Evolutionary conservation across 2,113 vertebrate species (phyloP), one percentile per base, ranked within the genome.

Genomic region (Sinocyclocheilus anshuiensis): DNA sequence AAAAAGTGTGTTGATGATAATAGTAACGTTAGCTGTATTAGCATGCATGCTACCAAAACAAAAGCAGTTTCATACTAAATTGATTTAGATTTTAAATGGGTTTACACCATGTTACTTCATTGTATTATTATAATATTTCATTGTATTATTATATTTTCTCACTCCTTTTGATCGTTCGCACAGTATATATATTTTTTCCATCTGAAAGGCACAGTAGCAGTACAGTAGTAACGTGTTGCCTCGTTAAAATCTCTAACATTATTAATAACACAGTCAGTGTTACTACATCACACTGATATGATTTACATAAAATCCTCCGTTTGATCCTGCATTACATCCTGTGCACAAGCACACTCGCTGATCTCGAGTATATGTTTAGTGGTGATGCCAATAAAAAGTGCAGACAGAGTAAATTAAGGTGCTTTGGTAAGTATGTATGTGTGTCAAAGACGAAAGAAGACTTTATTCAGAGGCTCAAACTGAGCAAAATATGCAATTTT

Each of bases 131-230:
- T n/a, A 15, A 6, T 3, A 74, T 42, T 48, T 48, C 22, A 13
- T 75, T 18, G 4, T 57, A 7, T 20, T 20, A 57, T 7, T 6
- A 4, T 4, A 72, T 45, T 45, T n/a, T n/a, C 36, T n/a, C 5
- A 71, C 11, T 13, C 4, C 1, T 74, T 45, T 74, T 74, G 22
- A 48, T 24, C 4, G 22, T 75, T 39, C 20, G 53, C n/a, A 42
- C 2, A 59, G 29, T 39, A 45, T 45, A 45, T 45, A 45, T 50
- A 2, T 55, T 0, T 42, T 11, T n/a, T 22, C 22, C 83, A 29
- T 86, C 4, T 75, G 15, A 85, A 48, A 36, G 88, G 77, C 80
- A 67, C 71, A 55, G 75, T 85, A 84, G 87, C 48, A 84, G 89
- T 53, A 20, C 29, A 8, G 71, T 79, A 67, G 57, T 65, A 78